Percentiles rank a stretch among this genome's conserved stretches.
Conservation (phyloP, 2,113 vertebrate species). For the Antigone vipio region DNA sequence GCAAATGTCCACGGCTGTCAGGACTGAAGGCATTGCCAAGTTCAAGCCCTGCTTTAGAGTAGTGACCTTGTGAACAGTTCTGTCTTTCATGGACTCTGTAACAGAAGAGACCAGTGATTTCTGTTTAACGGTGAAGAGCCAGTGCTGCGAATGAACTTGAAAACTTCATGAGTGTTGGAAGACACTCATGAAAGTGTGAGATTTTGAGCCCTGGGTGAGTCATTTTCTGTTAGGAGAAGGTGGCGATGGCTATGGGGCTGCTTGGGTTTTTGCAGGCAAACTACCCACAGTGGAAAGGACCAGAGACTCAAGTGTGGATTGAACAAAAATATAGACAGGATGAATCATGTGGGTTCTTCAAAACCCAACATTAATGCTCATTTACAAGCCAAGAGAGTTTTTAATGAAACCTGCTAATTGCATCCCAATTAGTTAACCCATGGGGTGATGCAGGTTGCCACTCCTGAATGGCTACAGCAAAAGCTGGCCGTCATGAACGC, state of each 20-base stretch:
- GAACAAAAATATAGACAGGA: background rate
- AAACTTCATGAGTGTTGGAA: background rate
- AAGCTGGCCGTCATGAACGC: background rate
- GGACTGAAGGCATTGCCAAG: background rate
- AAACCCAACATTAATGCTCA: background rate
- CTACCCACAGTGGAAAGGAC: background rate
- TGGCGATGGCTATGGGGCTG: background rate
- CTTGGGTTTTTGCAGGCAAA: background rate
- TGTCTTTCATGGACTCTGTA: background rate
- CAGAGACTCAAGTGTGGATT: background rate
- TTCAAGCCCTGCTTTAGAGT: background rate
- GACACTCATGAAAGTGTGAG: background rate
- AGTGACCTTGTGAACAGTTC: background rate
- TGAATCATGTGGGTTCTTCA: background rate
- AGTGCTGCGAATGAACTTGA: background rate
- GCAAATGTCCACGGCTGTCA: accelerated
- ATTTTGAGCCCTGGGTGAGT: background rate
- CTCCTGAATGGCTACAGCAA: background rate
- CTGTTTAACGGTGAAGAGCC: background rate
- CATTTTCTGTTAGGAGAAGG: background rate
- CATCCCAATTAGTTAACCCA: background rate
- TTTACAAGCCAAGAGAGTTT: background rate
- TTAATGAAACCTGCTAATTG: background rate
- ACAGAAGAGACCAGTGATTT: background rate
- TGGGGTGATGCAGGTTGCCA: background rate